Evolutionary conservation across 1,140 invertebrate species (phyloP).

Genomic region (Hypsibius dujardini): DNA sequence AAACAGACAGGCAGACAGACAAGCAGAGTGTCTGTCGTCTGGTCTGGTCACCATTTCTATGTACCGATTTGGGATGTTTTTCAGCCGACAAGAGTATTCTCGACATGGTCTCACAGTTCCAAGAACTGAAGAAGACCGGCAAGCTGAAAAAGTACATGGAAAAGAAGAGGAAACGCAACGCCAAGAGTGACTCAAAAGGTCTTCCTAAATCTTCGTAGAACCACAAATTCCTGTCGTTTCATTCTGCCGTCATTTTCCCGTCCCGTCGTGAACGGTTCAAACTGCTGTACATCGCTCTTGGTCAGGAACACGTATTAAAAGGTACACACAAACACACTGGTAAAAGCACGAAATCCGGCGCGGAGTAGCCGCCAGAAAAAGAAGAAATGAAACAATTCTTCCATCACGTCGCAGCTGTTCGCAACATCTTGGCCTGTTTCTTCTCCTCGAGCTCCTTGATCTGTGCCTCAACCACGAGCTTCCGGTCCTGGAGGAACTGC

Average conservation of each 20-base stretch:
- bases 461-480: constrained; percentile 51
- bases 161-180: constrained; percentile 48
- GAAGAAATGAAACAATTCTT: not conserved
- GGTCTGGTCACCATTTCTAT: constrained; percentile 1
- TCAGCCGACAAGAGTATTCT: constrained; percentile 48
- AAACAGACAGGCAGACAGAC: no score
- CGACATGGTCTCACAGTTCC: constrained; percentile 49
- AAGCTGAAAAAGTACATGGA: constrained; percentile 54
- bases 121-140: constrained; percentile 49
- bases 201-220: constrained; percentile 5
- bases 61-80: constrained; percentile 30
- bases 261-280: no score
- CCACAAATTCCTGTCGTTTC: no score
- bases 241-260: no score
- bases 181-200: constrained; percentile 30
- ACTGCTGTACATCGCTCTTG: constrained; percentile 22
- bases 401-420: constrained; percentile 36
- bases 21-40: constrained; percentile 5
- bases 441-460: constrained; percentile 59
- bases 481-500: constrained; percentile 61
- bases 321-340: constrained; percentile 25
- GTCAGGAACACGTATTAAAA: constrained; percentile 45
- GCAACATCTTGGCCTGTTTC: constrained; percentile 76
- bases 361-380: no score
- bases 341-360: no score